Evolutionary conservation across 2,888 invertebrate genomes (phyloP), one percentile per base, ranked within the genome.

Genomic region (Kryphioiulus occultus): DNA sequence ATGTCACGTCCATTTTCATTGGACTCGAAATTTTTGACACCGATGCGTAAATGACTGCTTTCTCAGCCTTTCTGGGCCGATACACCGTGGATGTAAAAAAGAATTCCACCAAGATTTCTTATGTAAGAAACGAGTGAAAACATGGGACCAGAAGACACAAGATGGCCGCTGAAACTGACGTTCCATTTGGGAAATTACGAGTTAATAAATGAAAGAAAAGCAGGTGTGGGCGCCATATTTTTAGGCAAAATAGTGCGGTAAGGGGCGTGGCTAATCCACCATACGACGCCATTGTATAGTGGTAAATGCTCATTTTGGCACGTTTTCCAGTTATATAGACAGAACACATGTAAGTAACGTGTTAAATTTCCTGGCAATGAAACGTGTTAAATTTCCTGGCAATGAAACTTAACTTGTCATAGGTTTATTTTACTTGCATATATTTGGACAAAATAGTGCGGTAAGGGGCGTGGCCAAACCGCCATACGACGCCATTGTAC

Each of bases 1-100:
- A 78, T 78, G 78, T 78, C 78, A 78, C 78, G 78, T 78, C 78
- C 78, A 78, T 78, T 78, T 78, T 78, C 78, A 78, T 78, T 78
- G 78, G 78, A 78, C 30, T 30, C 12, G 78, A 30, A 78, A 26
- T 78, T 78, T 78, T 78, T 78, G 78, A 78, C 78, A 78, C 78
- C 78, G 17, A 78, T 78, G 78, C 12, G 78, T 78, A 78, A 78
- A 78, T 78, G 78, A 78, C 26, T 10, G 9, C 15, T 30, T 78
- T 78, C 30, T 78, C 15, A 30, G 78, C 30, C 68, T 26, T 26
- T 68, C 26, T 68, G 39, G 39, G n/a, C 59, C 68, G 39, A 9
- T 12, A 53, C 5, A 53, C 53, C 47, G n/a, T 35, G 19, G 22
- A 59, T 59, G 22, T 59, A 1, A 5, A 59, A 59, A 0, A 22